Percentiles rank a stretch among this genome's conserved stretches.
phyloP scores from a whole-genome alignment of 1,140 invertebrate species.

The Leptopilina boulardi region DNA sequence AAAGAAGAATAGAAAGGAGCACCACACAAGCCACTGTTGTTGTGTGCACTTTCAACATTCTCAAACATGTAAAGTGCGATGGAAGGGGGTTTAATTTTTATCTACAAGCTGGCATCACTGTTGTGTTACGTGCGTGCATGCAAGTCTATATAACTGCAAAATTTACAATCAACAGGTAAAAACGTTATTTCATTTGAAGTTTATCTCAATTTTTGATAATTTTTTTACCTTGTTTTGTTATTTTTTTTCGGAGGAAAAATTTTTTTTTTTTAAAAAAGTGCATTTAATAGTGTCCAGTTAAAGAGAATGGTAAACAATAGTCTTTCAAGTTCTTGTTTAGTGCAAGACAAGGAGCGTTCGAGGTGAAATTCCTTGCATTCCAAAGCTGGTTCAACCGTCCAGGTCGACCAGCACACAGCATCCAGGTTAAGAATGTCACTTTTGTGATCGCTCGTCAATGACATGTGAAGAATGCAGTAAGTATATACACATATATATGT shows the following conservation, averaged over 20 bases:
- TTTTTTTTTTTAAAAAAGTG: background rate
- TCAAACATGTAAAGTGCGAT: too few relatives aligned
- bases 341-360: conserved; percentile 43
- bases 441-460: conserved; percentile 64
- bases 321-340: background rate
- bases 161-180: too few relatives aligned
- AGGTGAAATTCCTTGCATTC: conserved; percentile 63
- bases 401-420: conserved; percentile 62
- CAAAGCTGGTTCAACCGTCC: conserved; percentile 52
- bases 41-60: too few relatives aligned
- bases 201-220: too few relatives aligned
- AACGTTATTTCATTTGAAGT: too few relatives aligned
- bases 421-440: conserved; percentile 68
- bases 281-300: background rate
- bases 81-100: too few relatives aligned
- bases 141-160: too few relatives aligned
- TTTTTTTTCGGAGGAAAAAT: too few relatives aligned
- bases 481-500: conserved; percentile 46
- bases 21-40: too few relatives aligned
- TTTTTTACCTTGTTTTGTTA: background rate
- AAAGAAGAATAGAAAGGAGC: too few relatives aligned
- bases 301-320: background rate
- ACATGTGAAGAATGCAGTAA: conserved; percentile 70
- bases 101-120: too few relatives aligned
- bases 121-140: too few relatives aligned